Percentiles rank a stretch among this genome's conserved stretches.
Conservation (phyloP, 2,113 vertebrate genomes). For the Nanorana parkeri region DNA sequence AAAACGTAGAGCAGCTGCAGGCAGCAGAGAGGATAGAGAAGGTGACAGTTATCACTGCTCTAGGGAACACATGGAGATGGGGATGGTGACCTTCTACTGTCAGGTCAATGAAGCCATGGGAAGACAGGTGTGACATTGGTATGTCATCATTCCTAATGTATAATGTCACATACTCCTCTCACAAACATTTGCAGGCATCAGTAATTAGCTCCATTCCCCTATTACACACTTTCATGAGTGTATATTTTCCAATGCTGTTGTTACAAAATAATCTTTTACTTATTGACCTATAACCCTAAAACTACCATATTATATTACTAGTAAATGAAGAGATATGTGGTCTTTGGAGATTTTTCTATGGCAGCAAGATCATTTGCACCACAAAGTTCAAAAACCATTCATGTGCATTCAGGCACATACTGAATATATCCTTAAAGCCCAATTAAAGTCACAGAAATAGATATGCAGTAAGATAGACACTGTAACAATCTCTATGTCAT, state of each 20-base stretch:
- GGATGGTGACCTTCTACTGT: constrained; percentile 26
- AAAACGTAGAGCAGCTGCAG: constrained; percentile 39
- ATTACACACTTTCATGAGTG: not conserved
- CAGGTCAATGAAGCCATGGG: constrained; percentile 50
- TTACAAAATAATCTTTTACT: constrained; percentile 20
- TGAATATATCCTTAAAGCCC: too few species aligned
- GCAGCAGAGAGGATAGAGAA: constrained; percentile 13
- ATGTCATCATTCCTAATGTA: constrained; percentile 46
- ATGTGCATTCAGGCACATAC: too few species aligned
- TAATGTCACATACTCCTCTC: constrained; percentile 39
- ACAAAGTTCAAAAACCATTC: too few species aligned
- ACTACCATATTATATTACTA: not conserved
- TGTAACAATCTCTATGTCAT: too few species aligned
- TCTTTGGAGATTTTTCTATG: not conserved
- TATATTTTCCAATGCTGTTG: constrained; percentile 2
- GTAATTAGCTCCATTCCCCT: constrained; percentile 40
- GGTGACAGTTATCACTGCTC: constrained; percentile 42
- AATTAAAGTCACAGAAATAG: too few species aligned
- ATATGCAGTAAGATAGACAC: too few species aligned
- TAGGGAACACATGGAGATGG: constrained; percentile 41
- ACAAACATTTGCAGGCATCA: constrained; percentile 32
- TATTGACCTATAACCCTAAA: constrained; percentile 4
- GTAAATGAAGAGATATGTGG: not conserved
- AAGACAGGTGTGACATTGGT: constrained; percentile 50
- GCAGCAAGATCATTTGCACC: too few species aligned